phyloP scores from a whole-genome alignment of 2,113 vertebrate species.

The Rhinopithecus roxellana region DNA sequence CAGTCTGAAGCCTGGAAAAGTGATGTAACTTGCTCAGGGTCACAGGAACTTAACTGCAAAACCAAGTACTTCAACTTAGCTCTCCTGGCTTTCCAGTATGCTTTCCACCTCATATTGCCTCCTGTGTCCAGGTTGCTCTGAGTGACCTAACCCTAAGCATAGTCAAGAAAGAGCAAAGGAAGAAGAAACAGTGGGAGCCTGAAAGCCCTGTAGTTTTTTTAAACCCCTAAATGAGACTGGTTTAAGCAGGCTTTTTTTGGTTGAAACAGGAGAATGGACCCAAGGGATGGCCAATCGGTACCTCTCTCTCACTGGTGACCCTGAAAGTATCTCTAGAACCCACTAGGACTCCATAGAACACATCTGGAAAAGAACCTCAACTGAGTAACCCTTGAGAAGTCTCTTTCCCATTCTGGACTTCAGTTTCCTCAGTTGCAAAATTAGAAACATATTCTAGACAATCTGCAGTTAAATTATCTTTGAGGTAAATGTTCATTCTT shows the following conservation, averaged over 20 bases:
- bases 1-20: background rate
- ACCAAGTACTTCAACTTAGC: background rate
- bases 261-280: background rate
- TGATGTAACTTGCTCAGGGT: background rate
- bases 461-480: background rate
- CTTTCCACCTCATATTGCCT: background rate
- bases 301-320: background rate
- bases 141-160: background rate
- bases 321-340: background rate
- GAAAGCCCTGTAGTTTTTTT: background rate
- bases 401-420: background rate
- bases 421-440: constrained; percentile 6
- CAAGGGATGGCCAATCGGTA: background rate
- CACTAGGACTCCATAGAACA: background rate
- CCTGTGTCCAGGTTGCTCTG: background rate
- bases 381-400: background rate
- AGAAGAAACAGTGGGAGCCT: background rate
- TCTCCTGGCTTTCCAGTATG: background rate
- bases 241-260: background rate
- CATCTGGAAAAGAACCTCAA: background rate
- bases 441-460: background rate
- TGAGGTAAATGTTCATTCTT: background rate
- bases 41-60: background rate
- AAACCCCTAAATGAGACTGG: background rate
- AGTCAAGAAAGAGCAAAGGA: background rate